Percentiles rank a stretch among this genome's conserved stretches.
Conservation (phyloP, 2,888 invertebrate genomes). For the Emmelina monodactyla region DNA sequence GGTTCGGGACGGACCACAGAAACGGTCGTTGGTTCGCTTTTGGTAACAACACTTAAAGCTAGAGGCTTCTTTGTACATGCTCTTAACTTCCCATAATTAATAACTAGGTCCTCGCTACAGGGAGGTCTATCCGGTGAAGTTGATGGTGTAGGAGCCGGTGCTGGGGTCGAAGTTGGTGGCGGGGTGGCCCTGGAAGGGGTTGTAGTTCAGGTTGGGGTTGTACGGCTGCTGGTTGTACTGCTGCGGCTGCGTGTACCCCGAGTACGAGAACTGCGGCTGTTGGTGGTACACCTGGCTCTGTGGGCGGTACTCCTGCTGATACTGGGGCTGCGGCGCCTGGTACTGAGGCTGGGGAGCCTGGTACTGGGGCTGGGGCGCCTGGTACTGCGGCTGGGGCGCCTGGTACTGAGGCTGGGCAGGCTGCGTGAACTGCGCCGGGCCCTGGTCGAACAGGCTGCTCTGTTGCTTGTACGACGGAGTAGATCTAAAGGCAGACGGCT, state of each 20-base stretch:
- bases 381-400: conserved; percentile 26
- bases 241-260: conserved; percentile 39
- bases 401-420: conserved; percentile 14
- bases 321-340: conserved; percentile 22
- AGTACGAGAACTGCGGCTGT: conserved; percentile 49
- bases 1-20: conserved; percentile 19
- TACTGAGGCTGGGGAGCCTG: conserved; percentile 23
- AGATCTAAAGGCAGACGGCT: too few species aligned
- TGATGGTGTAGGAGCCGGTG: conserved; percentile 80
- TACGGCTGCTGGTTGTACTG: conserved; percentile 25
- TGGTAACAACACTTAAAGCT: too few species aligned
- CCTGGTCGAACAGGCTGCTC: conserved; percentile 21
- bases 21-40: conserved; percentile 1
- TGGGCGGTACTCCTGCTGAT: conserved; percentile 31
- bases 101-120: not conserved
- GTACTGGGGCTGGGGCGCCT: conserved; percentile 23
- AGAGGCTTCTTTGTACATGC: too few species aligned
- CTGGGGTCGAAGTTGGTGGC: conserved; percentile 76
- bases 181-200: conserved; percentile 71
- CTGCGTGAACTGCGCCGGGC: conserved; percentile 21
- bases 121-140: conserved; percentile 66
- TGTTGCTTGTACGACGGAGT: conserved; percentile 23
- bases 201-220: conserved; percentile 31
- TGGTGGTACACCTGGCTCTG: conserved; percentile 52
- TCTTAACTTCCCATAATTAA: not conserved